Evolutionary conservation across 2,888 invertebrate genomes (phyloP).

Genomic region (Venustoraphidia nigricollis): DNA sequence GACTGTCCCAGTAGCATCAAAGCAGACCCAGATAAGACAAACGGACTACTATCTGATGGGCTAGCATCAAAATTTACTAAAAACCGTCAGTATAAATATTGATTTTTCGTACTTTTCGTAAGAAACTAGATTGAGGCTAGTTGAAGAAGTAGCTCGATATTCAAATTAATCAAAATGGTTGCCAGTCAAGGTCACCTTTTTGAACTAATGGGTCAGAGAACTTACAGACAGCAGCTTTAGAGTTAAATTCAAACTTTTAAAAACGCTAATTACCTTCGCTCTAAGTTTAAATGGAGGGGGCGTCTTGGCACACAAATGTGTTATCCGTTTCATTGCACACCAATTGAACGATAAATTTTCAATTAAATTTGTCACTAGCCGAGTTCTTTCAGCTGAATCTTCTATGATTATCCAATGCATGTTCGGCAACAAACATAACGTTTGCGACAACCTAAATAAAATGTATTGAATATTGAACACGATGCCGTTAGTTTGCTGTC

Average conservation of each 20-base stretch:
- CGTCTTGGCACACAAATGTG: constrained; percentile 50
- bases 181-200: too few relatives aligned
- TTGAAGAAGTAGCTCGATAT: too few relatives aligned
- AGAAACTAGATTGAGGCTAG: too few relatives aligned
- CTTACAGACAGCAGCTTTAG: too few relatives aligned
- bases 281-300: constrained; percentile 52
- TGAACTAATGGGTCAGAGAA: too few relatives aligned
- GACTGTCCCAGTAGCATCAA: too few relatives aligned
- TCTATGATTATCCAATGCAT: constrained; percentile 91
- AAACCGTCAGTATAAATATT: too few relatives aligned
- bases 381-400: constrained; percentile 57
- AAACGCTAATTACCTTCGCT: constrained; percentile 16
- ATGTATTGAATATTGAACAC: not conserved
- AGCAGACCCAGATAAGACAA: too few relatives aligned
- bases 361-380: constrained; percentile 59
- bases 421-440: constrained; percentile 71
- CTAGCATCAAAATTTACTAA: too few relatives aligned
- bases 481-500: not conserved
- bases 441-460: constrained; percentile 57
- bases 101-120: too few relatives aligned
- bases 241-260: not conserved
- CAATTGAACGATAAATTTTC: constrained; percentile 22
- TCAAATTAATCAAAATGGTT: too few relatives aligned
- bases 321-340: constrained; percentile 15
- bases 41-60: too few relatives aligned